phyloP scores from a whole-genome alignment of 2,888 invertebrate species.

The Trichopoda pennipes region DNA sequence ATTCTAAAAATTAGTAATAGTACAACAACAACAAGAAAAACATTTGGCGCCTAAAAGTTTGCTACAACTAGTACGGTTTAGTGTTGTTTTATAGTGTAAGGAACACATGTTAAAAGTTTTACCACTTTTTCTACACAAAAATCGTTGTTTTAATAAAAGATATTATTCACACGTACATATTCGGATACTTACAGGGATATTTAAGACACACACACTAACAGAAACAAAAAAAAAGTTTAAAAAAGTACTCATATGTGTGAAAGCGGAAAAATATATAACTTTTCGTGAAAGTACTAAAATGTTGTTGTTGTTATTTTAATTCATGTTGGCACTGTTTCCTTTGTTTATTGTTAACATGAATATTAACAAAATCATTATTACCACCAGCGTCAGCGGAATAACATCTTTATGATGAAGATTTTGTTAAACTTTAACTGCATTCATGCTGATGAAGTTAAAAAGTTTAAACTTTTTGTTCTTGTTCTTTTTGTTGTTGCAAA shows the following conservation, averaged over 20 bases:
- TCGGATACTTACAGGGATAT: constrained; percentile 11
- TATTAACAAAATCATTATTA: constrained; percentile 25
- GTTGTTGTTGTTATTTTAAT: constrained; percentile 30
- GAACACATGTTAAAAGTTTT: constrained; percentile 58
- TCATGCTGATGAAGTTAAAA: constrained; percentile 47
- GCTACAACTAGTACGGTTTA: constrained; percentile 21
- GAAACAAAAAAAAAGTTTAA: neutral
- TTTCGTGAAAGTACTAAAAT: constrained; percentile 25
- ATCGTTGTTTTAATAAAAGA: constrained; percentile 41
- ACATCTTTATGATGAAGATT: constrained; percentile 5
- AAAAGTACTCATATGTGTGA: neutral
- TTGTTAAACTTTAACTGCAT: constrained; percentile 31
- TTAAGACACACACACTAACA: neutral
- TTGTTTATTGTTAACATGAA: constrained; percentile 22
- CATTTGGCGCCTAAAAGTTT: constrained; percentile 44
- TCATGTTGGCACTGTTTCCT: constrained; percentile 26
- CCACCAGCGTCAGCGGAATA: neutral
- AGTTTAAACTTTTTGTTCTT: constrained; percentile 18
- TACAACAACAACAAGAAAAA: neutral
- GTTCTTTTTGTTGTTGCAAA: constrained; percentile 7
- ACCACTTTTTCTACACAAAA: constrained; percentile 18
- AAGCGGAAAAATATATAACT: constrained; percentile 25
- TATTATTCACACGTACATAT: constrained; percentile 35
- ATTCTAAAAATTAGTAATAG: neutral
- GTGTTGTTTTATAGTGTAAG: constrained; percentile 31